Evolutionary conservation across 2,797 vertebrate genomes (phyloP).

Genomic region (Fratercula arctica): DNA sequence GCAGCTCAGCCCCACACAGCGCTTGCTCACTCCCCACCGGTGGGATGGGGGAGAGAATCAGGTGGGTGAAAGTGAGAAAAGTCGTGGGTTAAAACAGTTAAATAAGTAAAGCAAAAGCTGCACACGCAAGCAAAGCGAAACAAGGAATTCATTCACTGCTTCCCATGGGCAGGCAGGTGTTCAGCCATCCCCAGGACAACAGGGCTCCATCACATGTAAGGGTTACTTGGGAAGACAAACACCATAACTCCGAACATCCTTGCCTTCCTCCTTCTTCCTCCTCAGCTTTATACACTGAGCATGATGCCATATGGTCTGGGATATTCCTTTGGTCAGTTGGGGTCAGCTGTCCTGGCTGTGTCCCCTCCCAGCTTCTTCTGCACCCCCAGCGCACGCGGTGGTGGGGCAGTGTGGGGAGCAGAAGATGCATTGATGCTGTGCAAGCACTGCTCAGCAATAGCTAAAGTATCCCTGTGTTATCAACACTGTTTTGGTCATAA

Average conservation of each 20-base stretch:
- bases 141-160: background rate
- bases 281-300: background rate
- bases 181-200: background rate
- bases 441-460: background rate
- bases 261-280: background rate
- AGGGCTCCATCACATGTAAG: fast-evolving
- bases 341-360: background rate
- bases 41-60: background rate
- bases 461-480: background rate
- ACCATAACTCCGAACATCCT: fast-evolving
- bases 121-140: background rate
- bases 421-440: background rate
- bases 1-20: background rate
- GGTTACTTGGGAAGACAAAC: background rate
- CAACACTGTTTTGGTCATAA: background rate
- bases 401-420: fast-evolving
- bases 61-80: background rate
- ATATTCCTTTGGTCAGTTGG: background rate
- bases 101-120: background rate
- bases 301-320: fast-evolving
- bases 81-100: background rate
- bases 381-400: fast-evolving
- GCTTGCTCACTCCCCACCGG: fast-evolving
- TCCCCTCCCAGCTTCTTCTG: background rate
- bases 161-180: background rate